Evolutionary conservation across 37 sponge, comb jelly and placozoan genomes (phyloP).

Genomic region (Beroe ovata): DNA sequence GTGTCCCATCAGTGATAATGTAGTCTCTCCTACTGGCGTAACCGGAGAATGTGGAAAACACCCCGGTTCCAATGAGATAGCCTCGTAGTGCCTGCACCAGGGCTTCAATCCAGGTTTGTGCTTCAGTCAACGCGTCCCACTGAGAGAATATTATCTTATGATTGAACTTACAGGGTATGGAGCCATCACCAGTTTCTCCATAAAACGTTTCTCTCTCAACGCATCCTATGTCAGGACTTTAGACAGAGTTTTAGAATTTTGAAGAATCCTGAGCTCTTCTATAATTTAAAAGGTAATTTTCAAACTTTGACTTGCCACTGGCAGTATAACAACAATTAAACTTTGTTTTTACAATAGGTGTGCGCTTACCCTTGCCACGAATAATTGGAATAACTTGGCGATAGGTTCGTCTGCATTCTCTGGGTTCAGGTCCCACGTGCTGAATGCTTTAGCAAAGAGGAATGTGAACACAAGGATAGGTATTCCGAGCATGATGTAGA

Average conservation of each 20-base stretch:
- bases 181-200: too few relatives aligned
- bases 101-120: slow-evolving; percentile 19
- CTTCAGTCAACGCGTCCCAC: not conserved
- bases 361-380: too few relatives aligned
- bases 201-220: too few relatives aligned
- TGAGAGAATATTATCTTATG: not conserved
- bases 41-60: slow-evolving; percentile 40
- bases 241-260: too few relatives aligned
- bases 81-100: slow-evolving; percentile 3
- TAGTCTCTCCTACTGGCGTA: slow-evolving; percentile 20
- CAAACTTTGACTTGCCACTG: too few relatives aligned
- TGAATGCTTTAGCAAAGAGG: slow-evolving; percentile 35
- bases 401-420: slow-evolving; percentile 31
- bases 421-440: slow-evolving; percentile 35
- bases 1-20: slow-evolving; percentile 24
- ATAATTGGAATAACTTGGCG: slow-evolving; percentile 8
- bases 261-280: too few relatives aligned
- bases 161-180: too few relatives aligned
- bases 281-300: too few relatives aligned
- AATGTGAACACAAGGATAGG: slow-evolving; percentile 3
- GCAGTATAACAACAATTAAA: too few relatives aligned
- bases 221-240: too few relatives aligned
- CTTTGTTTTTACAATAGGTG: too few relatives aligned
- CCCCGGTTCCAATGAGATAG: slow-evolving; percentile 19
- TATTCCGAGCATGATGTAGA: not conserved